Base-by-base conservation (phyloP, 2,888 invertebrate species). In the Diaperis boleti region DNA sequence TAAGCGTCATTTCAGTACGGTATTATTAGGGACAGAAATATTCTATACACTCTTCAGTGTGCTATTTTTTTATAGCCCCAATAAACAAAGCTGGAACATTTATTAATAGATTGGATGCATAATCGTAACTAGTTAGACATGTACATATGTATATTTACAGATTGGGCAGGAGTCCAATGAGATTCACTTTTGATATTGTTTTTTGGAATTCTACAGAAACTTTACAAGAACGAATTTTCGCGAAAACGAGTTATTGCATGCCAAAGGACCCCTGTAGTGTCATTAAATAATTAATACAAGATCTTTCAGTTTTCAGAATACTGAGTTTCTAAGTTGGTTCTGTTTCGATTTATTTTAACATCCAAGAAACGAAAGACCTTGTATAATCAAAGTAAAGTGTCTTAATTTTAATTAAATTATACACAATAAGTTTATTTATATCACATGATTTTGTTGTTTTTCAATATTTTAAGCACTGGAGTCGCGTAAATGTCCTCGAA, bases 381-480 rank as follows among this genome's bases (percentile, higher is more conserved):
- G 39, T 41, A 33, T 11, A 29, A 39, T 26, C 8, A 26, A 26
- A 20, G 4, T 18, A 42, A 42, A 42, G 7, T 20, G 13, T 29
- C 22, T 11, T 55, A 42, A n/a, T 56, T 45, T 18, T 45, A 45
- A 45, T 55, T 42, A 8, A 55, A 44, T 31, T 52, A 52, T 39
- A 55, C 42, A 31, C 45, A 57, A 47, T 37, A 37, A 44, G 20
- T 22, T 57, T 47, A 57, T 22, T 45, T 57, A 44, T 57, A 57
- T 57, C 57, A 57, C 57, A 57, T 45, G 44, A 33, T 45, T 56
- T 55, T 56, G 41, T 57, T 56, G 31, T 22, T 31, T 33, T 45
- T 45, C 42, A 42, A 1, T 54, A 26, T 20, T 55, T 55, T 55
- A 55, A 33, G 44, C 55, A 55, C 55, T 55, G 33, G 14, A 54